These are phyloP conservation scores for Denticeps clupeoides DNA, from an alignment of 2,797 vertebrate genomes.

Conservation along the genomic window DNA sequence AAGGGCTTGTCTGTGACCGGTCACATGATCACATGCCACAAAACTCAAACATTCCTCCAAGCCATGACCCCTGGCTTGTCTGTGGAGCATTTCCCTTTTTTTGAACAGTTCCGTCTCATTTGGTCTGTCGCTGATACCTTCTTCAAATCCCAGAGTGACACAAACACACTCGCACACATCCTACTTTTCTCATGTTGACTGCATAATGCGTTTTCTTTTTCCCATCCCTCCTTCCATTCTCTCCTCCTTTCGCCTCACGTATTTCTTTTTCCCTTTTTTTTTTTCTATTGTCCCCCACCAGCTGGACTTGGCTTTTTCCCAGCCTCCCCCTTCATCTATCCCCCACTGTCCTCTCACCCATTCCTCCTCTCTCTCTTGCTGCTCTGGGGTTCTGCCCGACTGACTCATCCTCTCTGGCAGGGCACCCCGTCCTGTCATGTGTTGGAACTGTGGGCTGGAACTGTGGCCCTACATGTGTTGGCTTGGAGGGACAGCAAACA, in stretches of 20 bases:
- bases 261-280: not conserved
- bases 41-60: slow-evolving; percentile 9
- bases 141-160: no score
- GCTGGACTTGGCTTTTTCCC: slow-evolving; percentile 2
- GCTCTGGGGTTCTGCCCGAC: slow-evolving; percentile 39
- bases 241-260: not conserved
- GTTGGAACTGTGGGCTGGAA: slow-evolving; percentile 18
- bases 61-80: not conserved
- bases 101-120: no score
- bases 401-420: slow-evolving; percentile 42
- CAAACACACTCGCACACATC: no score
- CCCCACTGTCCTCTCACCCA: slow-evolving; percentile 13
- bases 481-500: slow-evolving; percentile 16
- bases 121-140: no score
- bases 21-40: slow-evolving; percentile 13
- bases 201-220: no score
- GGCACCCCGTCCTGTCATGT: slow-evolving; percentile 35
- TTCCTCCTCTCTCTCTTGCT: not conserved
- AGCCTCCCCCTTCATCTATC: not conserved
- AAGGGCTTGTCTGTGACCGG: slow-evolving; percentile 14
- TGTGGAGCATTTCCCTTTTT: no score
- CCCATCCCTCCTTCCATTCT: not conserved
- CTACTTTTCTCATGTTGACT: not conserved
- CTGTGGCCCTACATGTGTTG: slow-evolving; percentile 30
- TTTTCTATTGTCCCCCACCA: not conserved